These are phyloP conservation scores for Mareca strepera DNA, from an alignment of 2,797 vertebrate species.

Conservation along the genomic window DNA sequence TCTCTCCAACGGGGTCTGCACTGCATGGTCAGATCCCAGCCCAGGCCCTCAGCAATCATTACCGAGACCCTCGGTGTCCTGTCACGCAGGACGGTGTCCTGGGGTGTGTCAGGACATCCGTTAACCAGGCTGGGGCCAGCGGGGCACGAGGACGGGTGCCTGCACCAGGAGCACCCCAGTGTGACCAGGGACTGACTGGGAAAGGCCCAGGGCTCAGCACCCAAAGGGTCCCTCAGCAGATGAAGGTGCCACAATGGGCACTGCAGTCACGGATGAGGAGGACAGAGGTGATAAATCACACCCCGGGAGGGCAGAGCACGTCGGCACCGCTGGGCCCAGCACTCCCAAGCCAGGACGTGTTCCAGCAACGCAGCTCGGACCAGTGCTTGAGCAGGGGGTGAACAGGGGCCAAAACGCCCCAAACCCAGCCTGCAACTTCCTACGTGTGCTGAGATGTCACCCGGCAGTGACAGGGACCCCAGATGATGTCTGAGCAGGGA, in stretches of 20 bases:
- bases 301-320: not conserved
- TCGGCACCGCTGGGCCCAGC: not conserved
- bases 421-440: not conserved
- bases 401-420: fast-evolving
- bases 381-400: not conserved
- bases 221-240: not conserved
- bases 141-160: no score
- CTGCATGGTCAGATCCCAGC: not conserved
- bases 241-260: not conserved
- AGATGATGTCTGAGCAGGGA: not conserved
- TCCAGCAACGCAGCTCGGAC: not conserved
- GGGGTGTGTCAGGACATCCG: not conserved
- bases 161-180: no score
- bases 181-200: no score
- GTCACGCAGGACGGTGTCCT: fast-evolving
- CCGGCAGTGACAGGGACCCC: fast-evolving
- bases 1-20: fast-evolving
- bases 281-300: no score
- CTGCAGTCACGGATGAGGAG: no score
- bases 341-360: not conserved
- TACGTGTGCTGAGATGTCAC: fast-evolving
- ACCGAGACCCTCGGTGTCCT: fast-evolving
- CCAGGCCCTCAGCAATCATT: not conserved
- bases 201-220: not conserved
- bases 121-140: not conserved